These are phyloP conservation scores for Perodicticus potto DNA, from an alignment of 2,797 vertebrate genomes.

Conservation along the genomic window DNA sequence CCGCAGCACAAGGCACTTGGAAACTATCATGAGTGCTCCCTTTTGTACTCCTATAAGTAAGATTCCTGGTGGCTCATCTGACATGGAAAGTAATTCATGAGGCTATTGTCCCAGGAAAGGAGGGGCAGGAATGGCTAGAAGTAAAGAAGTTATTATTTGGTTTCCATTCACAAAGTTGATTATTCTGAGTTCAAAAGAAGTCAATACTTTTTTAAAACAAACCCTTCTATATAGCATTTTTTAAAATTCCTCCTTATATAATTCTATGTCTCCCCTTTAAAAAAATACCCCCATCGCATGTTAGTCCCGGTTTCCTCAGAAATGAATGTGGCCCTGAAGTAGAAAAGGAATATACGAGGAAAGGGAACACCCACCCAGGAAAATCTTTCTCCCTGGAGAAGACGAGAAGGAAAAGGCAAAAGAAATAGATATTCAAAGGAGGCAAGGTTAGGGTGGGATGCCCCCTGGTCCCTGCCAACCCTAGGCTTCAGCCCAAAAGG, in stretches of 20 bases:
- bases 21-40: background rate
- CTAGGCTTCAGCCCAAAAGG: background rate
- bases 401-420: background rate
- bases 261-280: background rate
- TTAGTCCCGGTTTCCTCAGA: background rate
- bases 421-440: background rate
- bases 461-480: background rate
- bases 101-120: background rate
- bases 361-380: background rate
- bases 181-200: background rate
- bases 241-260: background rate
- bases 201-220: background rate
- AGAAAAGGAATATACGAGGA: background rate
- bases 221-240: background rate
- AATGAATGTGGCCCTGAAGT: background rate
- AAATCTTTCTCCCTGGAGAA: background rate
- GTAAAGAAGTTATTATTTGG: background rate
- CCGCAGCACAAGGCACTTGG: background rate
- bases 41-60: background rate
- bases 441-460: background rate
- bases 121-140: background rate
- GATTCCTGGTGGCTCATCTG: background rate
- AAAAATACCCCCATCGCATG: background rate
- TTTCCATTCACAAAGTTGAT: background rate
- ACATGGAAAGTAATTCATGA: background rate